Evolutionary conservation across 1,140 invertebrate species (phyloP), one percentile per base, ranked within the genome.

Genomic region (Drosophila nasuta): DNA sequence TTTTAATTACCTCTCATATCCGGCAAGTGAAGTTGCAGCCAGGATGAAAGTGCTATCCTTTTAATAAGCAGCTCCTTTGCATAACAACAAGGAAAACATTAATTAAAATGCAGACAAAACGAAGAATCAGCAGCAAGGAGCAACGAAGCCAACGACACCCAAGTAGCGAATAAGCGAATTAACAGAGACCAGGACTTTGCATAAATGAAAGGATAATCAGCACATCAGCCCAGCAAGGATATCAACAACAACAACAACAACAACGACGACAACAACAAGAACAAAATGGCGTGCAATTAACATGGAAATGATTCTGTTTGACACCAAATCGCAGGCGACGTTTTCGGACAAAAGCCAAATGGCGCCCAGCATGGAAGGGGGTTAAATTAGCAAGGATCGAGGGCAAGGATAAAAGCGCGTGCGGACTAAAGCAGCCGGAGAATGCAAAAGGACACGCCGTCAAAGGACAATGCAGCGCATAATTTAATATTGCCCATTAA

Each of bases 401-500:
- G 51, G 30, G 59, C 67, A 72, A 58, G 54, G 33, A 57, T 41
- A 38, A 77, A 70, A 71, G 46, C 52, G 59, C 45, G 43, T 59
- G 52, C 60, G 49, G 35, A 10, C 41, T 51, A 38, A 69, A 63
- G 33, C 54, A 57, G 54, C 54, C 33, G 30, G 51, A 52, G 28
- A 52, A 52, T 52, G 51, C 51, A 52, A 56, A 8, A 57, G 67
- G 59, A 65, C 69, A 49, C 48, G 45, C 35, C 62, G 70, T 43
- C 70, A 68, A 68, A 79, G 80, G 54, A 75, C 83, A 87, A 74
- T 87, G 83, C 81, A 82, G 79, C 78, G 70, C 78, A 91, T 87
- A 87, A 91, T 91, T 87, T 91, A 87, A 91, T 91, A 91, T 91
- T 91, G 74, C 83, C 81, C 82, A 87, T 91, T 91, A 91, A 87